These are phyloP conservation scores for Parochlus steinenii DNA, from an alignment of 2,888 invertebrate species.

Conservation along the genomic window DNA sequence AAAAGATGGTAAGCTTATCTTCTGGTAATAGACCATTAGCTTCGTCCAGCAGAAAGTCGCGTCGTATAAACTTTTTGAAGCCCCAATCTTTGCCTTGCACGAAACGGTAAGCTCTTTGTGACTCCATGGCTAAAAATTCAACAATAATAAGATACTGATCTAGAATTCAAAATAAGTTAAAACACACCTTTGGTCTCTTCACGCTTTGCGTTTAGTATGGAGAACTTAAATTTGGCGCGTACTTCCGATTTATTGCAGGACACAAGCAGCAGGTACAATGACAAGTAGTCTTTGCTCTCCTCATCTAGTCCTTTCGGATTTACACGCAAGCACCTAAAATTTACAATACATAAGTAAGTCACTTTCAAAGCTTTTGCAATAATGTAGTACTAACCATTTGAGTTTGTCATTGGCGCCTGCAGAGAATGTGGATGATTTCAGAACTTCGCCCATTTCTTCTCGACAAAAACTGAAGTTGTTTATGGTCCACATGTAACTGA, in stretches of 20 bases:
- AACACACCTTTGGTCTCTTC: constrained; percentile 99
- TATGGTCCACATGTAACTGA: constrained; percentile 99
- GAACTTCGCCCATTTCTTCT: constrained; percentile 99
- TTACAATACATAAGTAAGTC: constrained; percentile 7
- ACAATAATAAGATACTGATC: too few relatives aligned
- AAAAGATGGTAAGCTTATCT: constrained; percentile 98
- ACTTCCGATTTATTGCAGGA: constrained; percentile 99
- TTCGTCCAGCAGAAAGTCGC: constrained; percentile 97
- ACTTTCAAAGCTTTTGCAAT: constrained; percentile 3
- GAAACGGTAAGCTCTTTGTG: constrained; percentile 92
- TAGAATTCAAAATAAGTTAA: too few relatives aligned
- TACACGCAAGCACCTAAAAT: constrained; percentile 81
- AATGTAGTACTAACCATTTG: constrained; percentile 60
- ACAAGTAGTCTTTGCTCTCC: constrained; percentile 99
- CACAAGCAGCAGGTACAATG: constrained; percentile 94
- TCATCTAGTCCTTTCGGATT: constrained; percentile 99
- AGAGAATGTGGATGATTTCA: constrained; percentile 99
- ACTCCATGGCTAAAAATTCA: constrained; percentile 99
- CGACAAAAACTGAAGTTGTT: constrained; percentile 99
- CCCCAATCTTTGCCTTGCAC: constrained; percentile 99
- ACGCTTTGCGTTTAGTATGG: constrained; percentile 98
- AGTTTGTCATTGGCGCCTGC: constrained; percentile 99
- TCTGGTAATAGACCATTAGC: constrained; percentile 96
- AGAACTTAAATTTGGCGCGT: constrained; percentile 99
- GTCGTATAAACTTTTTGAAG: constrained; percentile 97